Evolutionary conservation across 2,797 vertebrate species (phyloP), one percentile per base, ranked within the genome.

Genomic region (Chromis chromis): DNA sequence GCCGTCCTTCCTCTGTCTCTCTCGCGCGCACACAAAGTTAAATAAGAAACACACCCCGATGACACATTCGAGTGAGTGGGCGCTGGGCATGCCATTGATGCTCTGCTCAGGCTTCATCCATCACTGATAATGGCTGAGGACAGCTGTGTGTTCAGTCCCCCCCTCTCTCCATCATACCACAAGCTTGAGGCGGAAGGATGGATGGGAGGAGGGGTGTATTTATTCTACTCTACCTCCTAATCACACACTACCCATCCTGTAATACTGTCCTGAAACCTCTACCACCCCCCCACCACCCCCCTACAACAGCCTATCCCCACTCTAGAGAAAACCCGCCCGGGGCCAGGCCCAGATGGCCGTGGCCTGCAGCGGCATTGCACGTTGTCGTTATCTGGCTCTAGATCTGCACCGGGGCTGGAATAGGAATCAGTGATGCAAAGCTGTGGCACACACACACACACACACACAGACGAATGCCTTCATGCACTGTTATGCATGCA

Each of bases 41-140:
- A 75, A 78, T 55, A 80, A 71, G 33, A 85, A 75, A 69, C 82
- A 74, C 76, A 72, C 59, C 70, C 78, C 65, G 66, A 85, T 46
- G 86, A 84, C 81, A 75, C 71, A 69, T 79, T 80, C 40, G 64
- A 87, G 80, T 84, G 88, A 88, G 89, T 91, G 92, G 91, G 89
- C 90, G 89, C 78, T 90, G 78, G 89, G 77, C 65, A 86, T 87
- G 92, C 92, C 91, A 77, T 87, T 86, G 86, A 93, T 93, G 92
- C 92, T 93, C 94, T 89, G 93, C 92, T 93, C 91, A 79, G 94
- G 91, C 82, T 92, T 90, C 94, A 94, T 95, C 95, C 89, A 79
- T 95, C 94, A 94, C 66, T 80, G 86, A 86, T 95, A 94, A 96
- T 93, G 89, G 89, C 92, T 86, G 75, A 87, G 87, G 94, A 95